Percentiles rank a stretch among this genome's conserved stretches.
Evolutionary conservation across 1,140 invertebrate species (phyloP).

Genomic region (Vollenhovia emeryi): DNA sequence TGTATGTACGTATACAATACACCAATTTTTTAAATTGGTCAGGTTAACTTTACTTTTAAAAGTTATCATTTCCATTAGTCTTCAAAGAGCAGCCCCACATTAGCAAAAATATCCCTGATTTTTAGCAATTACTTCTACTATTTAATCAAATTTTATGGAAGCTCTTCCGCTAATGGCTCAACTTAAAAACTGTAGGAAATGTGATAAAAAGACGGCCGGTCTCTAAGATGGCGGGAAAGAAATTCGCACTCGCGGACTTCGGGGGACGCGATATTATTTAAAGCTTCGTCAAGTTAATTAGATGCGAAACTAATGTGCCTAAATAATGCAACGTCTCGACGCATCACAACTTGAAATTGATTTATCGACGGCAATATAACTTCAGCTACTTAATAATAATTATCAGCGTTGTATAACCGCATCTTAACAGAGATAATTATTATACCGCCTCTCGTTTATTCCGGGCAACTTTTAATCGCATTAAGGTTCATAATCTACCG

Average conservation of each 20-base stretch:
- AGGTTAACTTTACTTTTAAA: conserved; percentile 41
- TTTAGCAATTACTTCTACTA: conserved; percentile 52
- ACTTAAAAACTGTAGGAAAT: conserved; percentile 49
- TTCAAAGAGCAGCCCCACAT: conserved; percentile 16
- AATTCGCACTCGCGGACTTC: conserved; percentile 7
- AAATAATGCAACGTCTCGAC: conserved; percentile 56
- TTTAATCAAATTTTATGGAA: conserved; percentile 54
- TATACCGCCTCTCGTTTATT: conserved; percentile 46
- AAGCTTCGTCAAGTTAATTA: conserved; percentile 45
- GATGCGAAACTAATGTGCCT: conserved; percentile 39
- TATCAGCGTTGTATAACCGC: conserved; percentile 36
- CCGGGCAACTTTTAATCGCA: conserved; percentile 58
- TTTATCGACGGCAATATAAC: conserved; percentile 57
- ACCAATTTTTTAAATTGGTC: not conserved
- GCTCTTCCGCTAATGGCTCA: conserved; percentile 54
- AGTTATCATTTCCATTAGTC: conserved; percentile 39
- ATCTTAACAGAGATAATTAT: conserved; percentile 56
- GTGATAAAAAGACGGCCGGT: conserved; percentile 29
- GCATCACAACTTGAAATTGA: conserved; percentile 49
- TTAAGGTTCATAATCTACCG: conserved; percentile 58
- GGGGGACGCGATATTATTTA: conserved; percentile 23
- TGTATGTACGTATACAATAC: not conserved
- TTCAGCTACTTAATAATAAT: conserved; percentile 57
- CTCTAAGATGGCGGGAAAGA: conserved; percentile 14
- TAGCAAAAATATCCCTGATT: conserved; percentile 50